phyloP scores from a whole-genome alignment of 2,888 invertebrate genomes.

The Phrixothrix hirtus region DNA sequence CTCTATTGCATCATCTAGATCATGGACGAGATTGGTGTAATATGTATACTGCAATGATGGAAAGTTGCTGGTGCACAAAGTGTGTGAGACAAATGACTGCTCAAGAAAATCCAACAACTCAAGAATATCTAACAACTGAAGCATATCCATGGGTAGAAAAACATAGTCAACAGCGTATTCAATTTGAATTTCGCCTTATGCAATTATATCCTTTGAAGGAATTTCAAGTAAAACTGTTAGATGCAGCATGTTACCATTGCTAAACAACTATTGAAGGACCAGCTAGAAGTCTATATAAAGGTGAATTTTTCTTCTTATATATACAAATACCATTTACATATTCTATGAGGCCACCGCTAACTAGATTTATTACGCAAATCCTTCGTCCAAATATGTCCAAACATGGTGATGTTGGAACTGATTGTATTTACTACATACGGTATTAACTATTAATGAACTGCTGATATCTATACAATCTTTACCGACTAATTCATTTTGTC shows the following conservation, averaged over 20 bases:
- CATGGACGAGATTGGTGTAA: constrained; percentile 74
- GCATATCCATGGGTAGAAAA: too few relatives aligned
- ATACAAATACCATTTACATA: constrained; percentile 87
- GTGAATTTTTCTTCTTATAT: constrained; percentile 88
- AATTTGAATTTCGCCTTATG: constrained; percentile 73
- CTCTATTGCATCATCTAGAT: constrained; percentile 71
- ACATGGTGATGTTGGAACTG: constrained; percentile 94
- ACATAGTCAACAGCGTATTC: constrained; percentile 79
- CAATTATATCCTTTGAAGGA: constrained; percentile 83
- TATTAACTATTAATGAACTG: constrained; percentile 86
- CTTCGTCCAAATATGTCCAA: constrained; percentile 94
- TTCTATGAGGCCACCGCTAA: constrained; percentile 89
- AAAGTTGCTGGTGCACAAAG: constrained; percentile 82
- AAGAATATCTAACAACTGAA: constrained; percentile 82
- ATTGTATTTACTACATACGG: constrained; percentile 95
- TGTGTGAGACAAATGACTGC: constrained; percentile 86
- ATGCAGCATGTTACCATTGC: constrained; percentile 86
- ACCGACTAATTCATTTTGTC: constrained; percentile 86
- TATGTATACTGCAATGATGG: constrained; percentile 68
- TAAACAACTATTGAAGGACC: constrained; percentile 92
- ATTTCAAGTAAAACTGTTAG: constrained; percentile 79
- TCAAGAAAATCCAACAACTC: constrained; percentile 67
- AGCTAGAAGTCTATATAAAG: constrained; percentile 90
- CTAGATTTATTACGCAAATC: constrained; percentile 89
- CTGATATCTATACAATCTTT: constrained; percentile 86